Evolutionary conservation across 2,797 vertebrate genomes (phyloP).

Genomic region (Tamandua tetradactyla): DNA sequence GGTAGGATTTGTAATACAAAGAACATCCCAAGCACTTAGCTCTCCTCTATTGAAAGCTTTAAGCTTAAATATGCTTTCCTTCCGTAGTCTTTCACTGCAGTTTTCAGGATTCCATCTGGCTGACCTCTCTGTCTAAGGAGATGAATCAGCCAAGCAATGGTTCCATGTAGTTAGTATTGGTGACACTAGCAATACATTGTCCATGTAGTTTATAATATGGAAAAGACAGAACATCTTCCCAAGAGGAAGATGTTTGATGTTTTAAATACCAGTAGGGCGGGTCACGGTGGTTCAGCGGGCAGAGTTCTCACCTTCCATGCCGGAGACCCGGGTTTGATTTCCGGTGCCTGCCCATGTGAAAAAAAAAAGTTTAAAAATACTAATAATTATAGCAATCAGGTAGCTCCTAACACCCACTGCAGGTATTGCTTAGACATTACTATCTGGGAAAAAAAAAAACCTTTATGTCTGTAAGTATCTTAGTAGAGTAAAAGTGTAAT

Average conservation of each 20-base stretch:
- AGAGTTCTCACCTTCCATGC: no score
- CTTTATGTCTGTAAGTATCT: neutral
- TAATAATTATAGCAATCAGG: neutral
- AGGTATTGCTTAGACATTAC: neutral
- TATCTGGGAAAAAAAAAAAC: neutral
- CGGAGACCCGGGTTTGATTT: no score
- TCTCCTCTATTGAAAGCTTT: neutral
- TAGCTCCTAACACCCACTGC: neutral
- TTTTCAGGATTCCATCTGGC: neutral
- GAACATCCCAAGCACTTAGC: neutral
- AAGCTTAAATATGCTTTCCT: neutral
- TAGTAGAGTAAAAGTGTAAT: constrained; percentile 20
- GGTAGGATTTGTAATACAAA: neutral
- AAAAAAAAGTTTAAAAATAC: no score
- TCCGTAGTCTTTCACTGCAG: neutral
- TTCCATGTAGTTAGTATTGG: neutral
- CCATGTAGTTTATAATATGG: neutral
- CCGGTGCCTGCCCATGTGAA: no score
- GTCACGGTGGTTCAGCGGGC: no score
- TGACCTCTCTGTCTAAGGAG: neutral
- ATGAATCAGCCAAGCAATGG: neutral
- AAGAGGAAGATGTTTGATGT: neutral
- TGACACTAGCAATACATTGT: neutral
- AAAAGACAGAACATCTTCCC: neutral
- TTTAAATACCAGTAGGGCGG: no score